Evolutionary conservation across 2,888 invertebrate genomes (phyloP).

Genomic region (Ommatoiulus sabulosus): DNA sequence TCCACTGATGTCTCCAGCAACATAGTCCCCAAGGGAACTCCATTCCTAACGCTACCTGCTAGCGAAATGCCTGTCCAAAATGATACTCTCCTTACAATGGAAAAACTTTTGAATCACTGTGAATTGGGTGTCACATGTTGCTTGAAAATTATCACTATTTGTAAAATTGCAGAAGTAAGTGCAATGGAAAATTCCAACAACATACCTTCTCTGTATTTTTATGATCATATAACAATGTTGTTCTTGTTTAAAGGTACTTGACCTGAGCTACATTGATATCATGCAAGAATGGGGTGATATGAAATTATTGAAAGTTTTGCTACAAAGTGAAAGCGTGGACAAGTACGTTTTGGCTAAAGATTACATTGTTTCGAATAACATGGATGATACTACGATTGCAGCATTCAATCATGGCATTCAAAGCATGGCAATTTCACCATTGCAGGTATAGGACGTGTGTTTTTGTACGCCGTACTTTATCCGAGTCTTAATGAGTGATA

Average conservation of each 20-base stretch:
- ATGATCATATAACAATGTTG: not conserved
- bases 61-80: not conserved
- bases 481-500: no score
- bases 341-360: slow-evolving; percentile 50
- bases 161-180: slow-evolving; percentile 54
- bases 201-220: slow-evolving; percentile 13
- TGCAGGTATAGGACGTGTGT: no score
- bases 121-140: slow-evolving; percentile 53
- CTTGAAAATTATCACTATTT: slow-evolving; percentile 41
- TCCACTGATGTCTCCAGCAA: not conserved
- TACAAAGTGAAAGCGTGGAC: slow-evolving; percentile 31
- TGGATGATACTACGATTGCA: slow-evolving; percentile 38
- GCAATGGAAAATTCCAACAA: not conserved
- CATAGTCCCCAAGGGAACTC: not conserved
- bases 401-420: slow-evolving; percentile 51
- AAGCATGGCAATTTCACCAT: no score
- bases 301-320: slow-evolving; percentile 40
- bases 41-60: not conserved
- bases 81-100: slow-evolving; percentile 50
- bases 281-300: slow-evolving; percentile 15
- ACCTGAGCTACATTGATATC: slow-evolving; percentile 35
- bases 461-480: no score
- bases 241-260: not conserved
- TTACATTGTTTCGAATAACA: slow-evolving; percentile 26
- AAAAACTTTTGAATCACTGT: slow-evolving; percentile 52